Conservation (phyloP, 2,888 invertebrate species). For the Papilio protenor region DNA sequence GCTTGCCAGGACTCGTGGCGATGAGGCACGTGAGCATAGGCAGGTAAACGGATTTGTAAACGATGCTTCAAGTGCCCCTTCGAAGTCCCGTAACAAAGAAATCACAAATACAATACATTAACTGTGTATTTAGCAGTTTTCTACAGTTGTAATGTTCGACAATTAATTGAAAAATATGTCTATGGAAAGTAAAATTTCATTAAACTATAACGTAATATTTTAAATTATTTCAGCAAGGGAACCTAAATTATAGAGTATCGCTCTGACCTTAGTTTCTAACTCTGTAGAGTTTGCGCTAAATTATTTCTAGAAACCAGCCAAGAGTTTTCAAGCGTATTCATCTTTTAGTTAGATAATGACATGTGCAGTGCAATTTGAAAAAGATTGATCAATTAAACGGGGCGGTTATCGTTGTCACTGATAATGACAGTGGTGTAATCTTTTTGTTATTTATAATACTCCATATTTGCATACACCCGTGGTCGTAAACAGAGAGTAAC, state of each 20-base stretch:
- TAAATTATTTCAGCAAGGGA: not conserved
- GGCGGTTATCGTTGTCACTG: not conserved
- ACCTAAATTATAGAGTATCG: not conserved
- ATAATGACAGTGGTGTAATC: too few species aligned
- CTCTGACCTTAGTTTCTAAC: not conserved
- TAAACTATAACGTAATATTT: not conserved
- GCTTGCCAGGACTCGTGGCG: slow-evolving; percentile 46
- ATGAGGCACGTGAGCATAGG: not conserved
- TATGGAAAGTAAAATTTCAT: not conserved
- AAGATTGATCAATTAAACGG: not conserved
- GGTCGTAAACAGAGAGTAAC: too few species aligned
- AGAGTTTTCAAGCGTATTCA: not conserved
- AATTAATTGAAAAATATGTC: not conserved
- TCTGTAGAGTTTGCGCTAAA: not conserved
- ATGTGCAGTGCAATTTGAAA: not conserved
- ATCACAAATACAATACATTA: slow-evolving; percentile 12
- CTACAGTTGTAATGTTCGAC: not conserved
- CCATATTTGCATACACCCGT: too few species aligned
- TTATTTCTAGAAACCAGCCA: not conserved
- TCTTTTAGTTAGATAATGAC: not conserved
- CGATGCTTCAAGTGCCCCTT: slow-evolving; percentile 15
- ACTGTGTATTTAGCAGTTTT: not conserved
- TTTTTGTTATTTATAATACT: too few species aligned
- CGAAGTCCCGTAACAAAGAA: slow-evolving; percentile 19
- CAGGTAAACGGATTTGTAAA: slow-evolving; percentile 34